Percentiles rank a stretch among this genome's conserved stretches.
Evolutionary conservation across 1,140 invertebrate species (phyloP).

Genomic region (Epicauta chinensis): DNA sequence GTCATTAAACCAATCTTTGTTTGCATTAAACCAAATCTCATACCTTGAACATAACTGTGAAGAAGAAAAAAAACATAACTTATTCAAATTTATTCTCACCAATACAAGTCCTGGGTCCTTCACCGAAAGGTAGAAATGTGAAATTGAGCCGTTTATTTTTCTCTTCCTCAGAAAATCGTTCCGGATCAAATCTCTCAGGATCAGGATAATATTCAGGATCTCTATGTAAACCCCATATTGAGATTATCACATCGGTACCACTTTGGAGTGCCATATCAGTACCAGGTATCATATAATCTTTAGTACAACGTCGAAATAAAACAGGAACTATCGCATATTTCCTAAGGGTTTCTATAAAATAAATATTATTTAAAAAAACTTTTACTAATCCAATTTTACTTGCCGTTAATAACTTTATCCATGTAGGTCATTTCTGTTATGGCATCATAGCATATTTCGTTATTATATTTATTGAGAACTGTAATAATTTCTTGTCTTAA

Average conservation of each 20-base stretch:
- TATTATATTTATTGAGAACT: constrained; percentile 44
- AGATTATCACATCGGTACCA: constrained; percentile 54
- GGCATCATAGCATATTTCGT: constrained; percentile 50
- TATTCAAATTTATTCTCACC: constrained; percentile 32
- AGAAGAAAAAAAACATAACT: too few species aligned
- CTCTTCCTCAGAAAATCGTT: constrained; percentile 53
- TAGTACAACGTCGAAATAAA: constrained; percentile 47
- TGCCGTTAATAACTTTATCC: constrained; percentile 41
- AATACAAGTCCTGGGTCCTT: constrained; percentile 53
- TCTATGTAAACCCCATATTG: constrained; percentile 54
- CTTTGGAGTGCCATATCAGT: constrained; percentile 42
- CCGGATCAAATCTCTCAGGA: constrained; percentile 61
- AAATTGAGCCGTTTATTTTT: constrained; percentile 35
- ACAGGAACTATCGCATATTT: constrained; percentile 47
- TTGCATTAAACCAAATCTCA: constrained; percentile 44
- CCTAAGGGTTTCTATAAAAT: constrained; percentile 49
- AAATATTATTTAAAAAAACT: not conserved
- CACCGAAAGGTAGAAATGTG: constrained; percentile 51
- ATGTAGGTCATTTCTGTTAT: constrained; percentile 48
- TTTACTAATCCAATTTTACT: too few species aligned
- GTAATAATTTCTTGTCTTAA: constrained; percentile 44
- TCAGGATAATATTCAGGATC: constrained; percentile 53
- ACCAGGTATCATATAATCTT: constrained; percentile 42
- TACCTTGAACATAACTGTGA: constrained; percentile 42
- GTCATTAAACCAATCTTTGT: constrained; percentile 44